phyloP scores from a whole-genome alignment of 37 sponge, comb jelly and placozoan genomes.

The Petrosia ficiformis region DNA sequence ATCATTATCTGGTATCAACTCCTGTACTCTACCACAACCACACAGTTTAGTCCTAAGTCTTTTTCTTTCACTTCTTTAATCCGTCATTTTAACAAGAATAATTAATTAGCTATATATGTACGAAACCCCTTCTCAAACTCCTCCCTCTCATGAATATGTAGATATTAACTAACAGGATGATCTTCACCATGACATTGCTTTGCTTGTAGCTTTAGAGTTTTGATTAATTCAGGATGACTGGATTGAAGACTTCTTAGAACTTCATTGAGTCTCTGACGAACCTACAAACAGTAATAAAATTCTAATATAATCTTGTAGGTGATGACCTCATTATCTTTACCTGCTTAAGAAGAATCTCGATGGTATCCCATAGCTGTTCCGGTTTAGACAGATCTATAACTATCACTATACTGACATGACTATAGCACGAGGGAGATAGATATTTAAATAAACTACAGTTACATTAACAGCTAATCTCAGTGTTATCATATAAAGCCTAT shows the following conservation, averaged over 20 bases:
- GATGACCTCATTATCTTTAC: conserved; percentile 21
- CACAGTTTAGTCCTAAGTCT: too few relatives aligned
- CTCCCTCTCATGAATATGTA: not conserved
- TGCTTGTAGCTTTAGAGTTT: conserved; percentile 11
- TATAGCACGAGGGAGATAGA: too few relatives aligned
- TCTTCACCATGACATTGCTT: conserved; percentile 65
- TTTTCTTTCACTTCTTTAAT: too few relatives aligned
- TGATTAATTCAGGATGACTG: conserved; percentile 15
- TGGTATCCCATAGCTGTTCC: conserved; percentile 75
- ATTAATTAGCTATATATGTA: too few relatives aligned
- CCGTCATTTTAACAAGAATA: too few relatives aligned
- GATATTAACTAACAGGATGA: conserved; percentile 68
- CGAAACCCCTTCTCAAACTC: too few relatives aligned
- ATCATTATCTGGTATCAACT: too few relatives aligned
- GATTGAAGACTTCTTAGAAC: conserved; percentile 28
- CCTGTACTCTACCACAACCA: too few relatives aligned
- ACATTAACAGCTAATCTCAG: too few relatives aligned
- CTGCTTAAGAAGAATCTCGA: conserved; percentile 67
- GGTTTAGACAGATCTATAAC: conserved; percentile 93
- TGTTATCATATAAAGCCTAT: not conserved
- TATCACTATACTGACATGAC: conserved; percentile 65
- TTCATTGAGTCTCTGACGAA: conserved; percentile 15
- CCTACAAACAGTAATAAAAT: not conserved
- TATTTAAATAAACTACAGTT: too few relatives aligned
- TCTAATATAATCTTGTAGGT: too few relatives aligned